Conservation (phyloP, 2,888 invertebrate genomes). For the Ichneumon xanthorius region DNA sequence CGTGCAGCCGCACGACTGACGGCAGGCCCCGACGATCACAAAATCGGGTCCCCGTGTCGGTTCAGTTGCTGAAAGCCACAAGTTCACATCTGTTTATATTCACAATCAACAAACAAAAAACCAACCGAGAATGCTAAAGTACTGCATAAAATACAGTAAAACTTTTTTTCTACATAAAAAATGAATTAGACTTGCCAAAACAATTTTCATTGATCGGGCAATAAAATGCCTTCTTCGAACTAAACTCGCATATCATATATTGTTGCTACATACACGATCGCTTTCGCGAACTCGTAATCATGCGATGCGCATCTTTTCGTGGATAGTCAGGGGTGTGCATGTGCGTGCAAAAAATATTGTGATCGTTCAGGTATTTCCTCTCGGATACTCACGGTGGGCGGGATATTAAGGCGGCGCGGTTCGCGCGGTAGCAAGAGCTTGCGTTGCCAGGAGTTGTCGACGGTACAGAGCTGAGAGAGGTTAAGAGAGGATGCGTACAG, state of each 20-base stretch:
- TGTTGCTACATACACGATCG: constrained; percentile 54
- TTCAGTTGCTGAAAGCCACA: constrained; percentile 38
- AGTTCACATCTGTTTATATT: constrained; percentile 43
- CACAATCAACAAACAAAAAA: constrained; percentile 21
- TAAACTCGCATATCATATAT: constrained; percentile 43
- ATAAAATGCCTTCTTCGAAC: constrained; percentile 40
- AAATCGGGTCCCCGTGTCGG: constrained; percentile 39
- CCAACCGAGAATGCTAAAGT: background rate
- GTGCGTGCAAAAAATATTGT: constrained; percentile 52
- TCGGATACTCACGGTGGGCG: constrained; percentile 34
- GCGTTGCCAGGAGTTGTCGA: constrained; percentile 21
- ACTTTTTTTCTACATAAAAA: background rate
- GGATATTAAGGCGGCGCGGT: constrained; percentile 48
- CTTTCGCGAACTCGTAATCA: constrained; percentile 61
- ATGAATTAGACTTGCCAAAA: background rate
- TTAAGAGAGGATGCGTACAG: constrained; percentile 51
- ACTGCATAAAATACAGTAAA: constrained; percentile 13
- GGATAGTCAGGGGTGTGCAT: background rate
- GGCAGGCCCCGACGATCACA: constrained; percentile 50
- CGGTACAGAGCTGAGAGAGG: constrained; percentile 30
- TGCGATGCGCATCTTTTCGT: constrained; percentile 7
- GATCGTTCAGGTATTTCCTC: constrained; percentile 61
- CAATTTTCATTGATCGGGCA: background rate
- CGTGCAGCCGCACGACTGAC: constrained; percentile 38
- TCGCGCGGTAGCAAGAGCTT: constrained; percentile 41